Evolutionary conservation across 2,888 invertebrate species (phyloP).

Genomic region (Choreutis nemorana): DNA sequence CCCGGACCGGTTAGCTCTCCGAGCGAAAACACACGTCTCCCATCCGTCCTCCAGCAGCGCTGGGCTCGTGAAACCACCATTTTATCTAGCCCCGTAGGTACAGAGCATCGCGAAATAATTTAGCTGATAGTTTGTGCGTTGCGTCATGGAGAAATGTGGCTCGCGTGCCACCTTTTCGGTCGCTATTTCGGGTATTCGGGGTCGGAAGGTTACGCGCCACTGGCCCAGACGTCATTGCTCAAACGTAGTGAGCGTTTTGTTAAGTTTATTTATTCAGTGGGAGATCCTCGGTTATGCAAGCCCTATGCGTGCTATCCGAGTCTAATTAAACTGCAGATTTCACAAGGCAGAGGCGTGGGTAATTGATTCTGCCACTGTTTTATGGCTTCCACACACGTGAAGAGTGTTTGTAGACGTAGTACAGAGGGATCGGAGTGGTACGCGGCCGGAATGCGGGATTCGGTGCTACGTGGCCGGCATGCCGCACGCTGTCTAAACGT

Average conservation of each 20-base stretch:
- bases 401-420: not conserved
- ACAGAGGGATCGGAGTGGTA: not conserved
- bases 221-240: too few species aligned
- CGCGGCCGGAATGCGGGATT: not conserved
- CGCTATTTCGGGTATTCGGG: constrained; percentile 6
- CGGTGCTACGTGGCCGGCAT: not conserved
- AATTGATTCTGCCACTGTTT: constrained; percentile 27
- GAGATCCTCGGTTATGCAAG: constrained; percentile 13
- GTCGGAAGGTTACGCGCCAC: too few species aligned
- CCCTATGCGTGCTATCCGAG: not conserved
- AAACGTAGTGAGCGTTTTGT: too few species aligned
- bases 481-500: too few species aligned
- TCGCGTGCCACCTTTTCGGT: too few species aligned
- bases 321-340: constrained; percentile 24
- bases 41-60: constrained; percentile 10
- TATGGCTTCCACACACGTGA: constrained; percentile 13
- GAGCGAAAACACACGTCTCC: too few species aligned
- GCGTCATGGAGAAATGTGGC: too few species aligned
- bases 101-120: constrained; percentile 10
- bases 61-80: constrained; percentile 1
- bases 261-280: not conserved
- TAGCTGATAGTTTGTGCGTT: constrained; percentile 28
- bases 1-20: too few species aligned
- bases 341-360: constrained; percentile 20
- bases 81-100: constrained; percentile 8